A percentile compares a stretch with the other conserved stretches of the same genome.
Evolutionary conservation across 2,888 invertebrate genomes (phyloP).

Genomic region (Apamea sordens): DNA sequence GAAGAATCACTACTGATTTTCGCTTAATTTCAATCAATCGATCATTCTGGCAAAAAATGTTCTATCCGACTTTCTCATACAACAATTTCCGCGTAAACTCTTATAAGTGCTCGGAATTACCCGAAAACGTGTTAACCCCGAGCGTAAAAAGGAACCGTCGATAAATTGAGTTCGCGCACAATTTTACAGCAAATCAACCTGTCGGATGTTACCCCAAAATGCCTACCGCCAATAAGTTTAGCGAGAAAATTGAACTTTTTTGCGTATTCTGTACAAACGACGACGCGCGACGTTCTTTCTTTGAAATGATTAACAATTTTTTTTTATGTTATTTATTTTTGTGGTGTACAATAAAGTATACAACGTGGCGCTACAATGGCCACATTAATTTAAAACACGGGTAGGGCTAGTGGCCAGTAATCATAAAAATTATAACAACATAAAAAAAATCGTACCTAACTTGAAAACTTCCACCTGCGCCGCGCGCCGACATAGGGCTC

Average conservation of each 20-base stretch:
- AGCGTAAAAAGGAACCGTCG: conserved; percentile 26
- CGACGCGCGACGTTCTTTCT: background rate
- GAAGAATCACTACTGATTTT: background rate
- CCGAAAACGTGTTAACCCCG: conserved; percentile 40
- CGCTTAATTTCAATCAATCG: background rate
- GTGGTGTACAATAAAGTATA: too few species aligned
- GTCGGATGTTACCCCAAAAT: conserved; percentile 39
- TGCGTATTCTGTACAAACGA: background rate
- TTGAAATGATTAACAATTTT: background rate
- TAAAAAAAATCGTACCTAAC: too few species aligned
- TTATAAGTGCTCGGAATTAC: conserved; percentile 23
- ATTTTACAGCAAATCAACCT: conserved; percentile 53
- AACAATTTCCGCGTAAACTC: conserved; percentile 22
- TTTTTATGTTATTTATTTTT: too few species aligned
- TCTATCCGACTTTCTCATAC: background rate
- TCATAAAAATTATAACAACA: too few species aligned
- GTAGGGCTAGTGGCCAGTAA: too few species aligned
- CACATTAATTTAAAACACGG: too few species aligned
- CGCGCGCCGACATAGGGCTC: too few species aligned
- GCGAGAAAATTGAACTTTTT: conserved; percentile 27
- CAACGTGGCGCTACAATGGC: too few species aligned
- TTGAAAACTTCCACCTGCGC: too few species aligned
- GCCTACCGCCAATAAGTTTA: conserved; percentile 43
- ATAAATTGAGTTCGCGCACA: conserved; percentile 59
- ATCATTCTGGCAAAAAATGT: background rate